phyloP scores from a whole-genome alignment of 1,140 invertebrate species.

The Hylyphantes graminicola region DNA sequence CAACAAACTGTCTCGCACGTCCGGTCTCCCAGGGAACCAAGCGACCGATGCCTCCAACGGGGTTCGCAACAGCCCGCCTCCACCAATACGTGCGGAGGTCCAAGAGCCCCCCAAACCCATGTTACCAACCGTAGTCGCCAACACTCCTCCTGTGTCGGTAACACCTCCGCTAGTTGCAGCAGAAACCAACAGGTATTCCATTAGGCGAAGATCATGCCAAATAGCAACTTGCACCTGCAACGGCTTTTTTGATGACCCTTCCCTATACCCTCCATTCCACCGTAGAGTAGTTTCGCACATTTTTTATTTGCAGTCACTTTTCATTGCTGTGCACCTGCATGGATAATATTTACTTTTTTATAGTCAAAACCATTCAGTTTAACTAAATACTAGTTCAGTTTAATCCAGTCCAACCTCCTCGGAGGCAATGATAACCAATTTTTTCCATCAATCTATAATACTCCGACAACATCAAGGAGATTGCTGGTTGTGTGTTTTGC shows the following conservation, averaged over 20 bases:
- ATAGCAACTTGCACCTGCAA: no score
- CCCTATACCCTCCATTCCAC: no score
- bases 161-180: not conserved
- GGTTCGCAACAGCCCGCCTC: not conserved
- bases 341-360: no score
- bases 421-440: no score
- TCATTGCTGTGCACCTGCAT: no score
- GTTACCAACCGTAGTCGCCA: not conserved
- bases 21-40: slow-evolving; percentile 15
- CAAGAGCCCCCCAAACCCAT: not conserved
- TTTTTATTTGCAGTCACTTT: not conserved
- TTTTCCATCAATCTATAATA: no score
- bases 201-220: not conserved
- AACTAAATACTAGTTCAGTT: no score
- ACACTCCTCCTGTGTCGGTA: not conserved
- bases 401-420: no score
- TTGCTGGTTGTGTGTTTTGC: no score
- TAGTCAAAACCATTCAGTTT: no score
- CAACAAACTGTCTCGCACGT: slow-evolving; percentile 25
- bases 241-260: no score
- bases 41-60: not conserved
- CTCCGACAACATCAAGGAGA: no score
- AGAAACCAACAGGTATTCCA: slow-evolving; percentile 5
- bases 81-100: not conserved
- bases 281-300: not conserved